Conservation (phyloP, 2,888 invertebrate genomes). For the Chrysolina oricalcia region DNA sequence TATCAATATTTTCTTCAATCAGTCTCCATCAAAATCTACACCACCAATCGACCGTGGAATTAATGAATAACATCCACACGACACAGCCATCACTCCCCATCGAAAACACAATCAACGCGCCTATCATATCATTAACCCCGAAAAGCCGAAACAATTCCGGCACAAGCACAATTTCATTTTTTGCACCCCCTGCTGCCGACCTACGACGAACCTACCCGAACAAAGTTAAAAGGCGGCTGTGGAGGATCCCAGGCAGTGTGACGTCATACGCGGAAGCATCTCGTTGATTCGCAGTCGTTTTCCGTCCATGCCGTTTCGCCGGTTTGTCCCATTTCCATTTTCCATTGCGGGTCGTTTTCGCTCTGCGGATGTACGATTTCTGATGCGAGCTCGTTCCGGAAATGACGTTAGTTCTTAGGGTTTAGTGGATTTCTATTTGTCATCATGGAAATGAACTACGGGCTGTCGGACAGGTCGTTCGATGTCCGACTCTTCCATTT, state of each 20-base stretch:
- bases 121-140: constrained; percentile 43
- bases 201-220: constrained; percentile 38
- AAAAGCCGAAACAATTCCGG: constrained; percentile 38
- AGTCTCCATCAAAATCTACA: constrained; percentile 7
- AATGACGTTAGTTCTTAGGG: constrained; percentile 26
- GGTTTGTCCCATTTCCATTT: constrained; percentile 47
- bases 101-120: constrained; percentile 30
- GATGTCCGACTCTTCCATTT: not conserved
- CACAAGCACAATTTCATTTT: constrained; percentile 35
- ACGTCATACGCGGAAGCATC: constrained; percentile 70
- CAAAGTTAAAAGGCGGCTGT: constrained; percentile 42
- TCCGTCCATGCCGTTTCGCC: constrained; percentile 66
- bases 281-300: constrained; percentile 55
- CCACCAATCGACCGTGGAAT: not conserved
- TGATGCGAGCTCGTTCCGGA: constrained; percentile 24
- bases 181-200: constrained; percentile 43
- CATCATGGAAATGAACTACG: constrained; percentile 21
- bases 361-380: constrained; percentile 7
- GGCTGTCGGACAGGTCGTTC: not conserved
- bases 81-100: constrained; percentile 15
- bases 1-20: constrained; percentile 2
- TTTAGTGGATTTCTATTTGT: constrained; percentile 20
- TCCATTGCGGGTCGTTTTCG: constrained; percentile 44
- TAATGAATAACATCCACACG: constrained; percentile 20
- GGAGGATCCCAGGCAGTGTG: constrained; percentile 68